phyloP scores from a whole-genome alignment of 2,113 vertebrate species.

The Saguinus midas region DNA sequence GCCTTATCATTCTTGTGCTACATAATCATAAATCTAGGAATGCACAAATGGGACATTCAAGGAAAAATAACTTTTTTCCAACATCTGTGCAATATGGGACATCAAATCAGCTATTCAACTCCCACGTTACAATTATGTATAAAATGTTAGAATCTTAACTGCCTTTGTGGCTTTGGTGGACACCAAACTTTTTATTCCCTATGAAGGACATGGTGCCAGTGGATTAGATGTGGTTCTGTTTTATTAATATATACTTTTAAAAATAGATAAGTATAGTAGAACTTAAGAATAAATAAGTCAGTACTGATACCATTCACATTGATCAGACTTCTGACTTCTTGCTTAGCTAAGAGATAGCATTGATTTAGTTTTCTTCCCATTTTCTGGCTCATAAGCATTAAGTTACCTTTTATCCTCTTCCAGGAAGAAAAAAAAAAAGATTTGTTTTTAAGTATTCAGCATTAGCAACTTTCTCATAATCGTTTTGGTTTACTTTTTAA shows the following conservation, averaged over 20 bases:
- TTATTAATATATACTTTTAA: neutral
- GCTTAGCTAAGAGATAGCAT: neutral
- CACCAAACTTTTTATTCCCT: neutral
- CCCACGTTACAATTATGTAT: neutral
- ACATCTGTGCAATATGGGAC: neutral
- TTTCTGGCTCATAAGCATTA: conserved; percentile 48
- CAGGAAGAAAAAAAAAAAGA: neutral
- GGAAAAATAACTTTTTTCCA: neutral
- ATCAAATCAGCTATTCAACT: neutral
- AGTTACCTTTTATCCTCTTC: neutral
- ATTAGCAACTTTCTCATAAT: neutral
- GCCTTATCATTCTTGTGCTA: neutral
- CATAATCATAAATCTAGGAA: neutral
- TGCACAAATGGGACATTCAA: conserved; percentile 1
- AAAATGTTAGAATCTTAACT: conserved; percentile 23
- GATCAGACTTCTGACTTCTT: neutral
- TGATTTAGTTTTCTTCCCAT: neutral
- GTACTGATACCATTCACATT: neutral
- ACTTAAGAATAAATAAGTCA: neutral
- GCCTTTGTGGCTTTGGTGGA: neutral
- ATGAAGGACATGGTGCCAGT: neutral
- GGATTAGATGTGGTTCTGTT: neutral
- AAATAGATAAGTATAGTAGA: neutral
- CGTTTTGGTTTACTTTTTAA: conserved; percentile 31
- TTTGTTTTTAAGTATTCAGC: conserved; percentile 19